Conservation (phyloP, 2,113 vertebrate genomes). For the Cranoglanis bouderius region DNA sequence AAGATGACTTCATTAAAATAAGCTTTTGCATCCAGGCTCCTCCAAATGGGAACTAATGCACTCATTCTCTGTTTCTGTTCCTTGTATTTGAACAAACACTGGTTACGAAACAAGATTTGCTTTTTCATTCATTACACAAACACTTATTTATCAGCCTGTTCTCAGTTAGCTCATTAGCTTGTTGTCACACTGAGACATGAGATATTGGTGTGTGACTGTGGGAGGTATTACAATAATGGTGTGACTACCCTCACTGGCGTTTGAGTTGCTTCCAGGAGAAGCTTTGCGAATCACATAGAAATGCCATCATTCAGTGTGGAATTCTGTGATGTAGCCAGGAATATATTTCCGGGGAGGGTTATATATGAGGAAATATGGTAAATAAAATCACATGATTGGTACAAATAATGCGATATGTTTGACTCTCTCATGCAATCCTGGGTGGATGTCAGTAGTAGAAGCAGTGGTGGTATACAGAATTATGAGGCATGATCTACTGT, state of each 20-base stretch:
- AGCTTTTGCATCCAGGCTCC: conserved; percentile 19
- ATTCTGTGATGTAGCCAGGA: neutral
- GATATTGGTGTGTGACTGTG: conserved; percentile 36
- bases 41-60: conserved; percentile 41
- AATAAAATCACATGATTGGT: neutral
- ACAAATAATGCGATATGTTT: neutral
- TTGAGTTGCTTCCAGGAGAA: conserved; percentile 36
- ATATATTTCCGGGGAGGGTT: neutral
- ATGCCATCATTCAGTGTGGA: neutral
- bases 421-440: neutral
- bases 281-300: neutral
- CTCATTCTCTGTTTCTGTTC: conserved; percentile 24
- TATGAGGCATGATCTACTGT: neutral
- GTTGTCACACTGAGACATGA: conserved; percentile 52
- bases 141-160: conserved; percentile 49
- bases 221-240: conserved; percentile 43
- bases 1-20: conserved; percentile 26
- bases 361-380: neutral
- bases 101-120: conserved; percentile 9
- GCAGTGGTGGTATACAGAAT: neutral
- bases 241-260: conserved; percentile 38
- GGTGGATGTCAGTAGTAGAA: neutral
- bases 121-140: conserved; percentile 47
- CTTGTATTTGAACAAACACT: conserved; percentile 1
- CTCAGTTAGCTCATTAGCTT: conserved; percentile 54